Evolutionary conservation across 2,797 vertebrate species (phyloP).

Genomic region (Tinamus major): DNA sequence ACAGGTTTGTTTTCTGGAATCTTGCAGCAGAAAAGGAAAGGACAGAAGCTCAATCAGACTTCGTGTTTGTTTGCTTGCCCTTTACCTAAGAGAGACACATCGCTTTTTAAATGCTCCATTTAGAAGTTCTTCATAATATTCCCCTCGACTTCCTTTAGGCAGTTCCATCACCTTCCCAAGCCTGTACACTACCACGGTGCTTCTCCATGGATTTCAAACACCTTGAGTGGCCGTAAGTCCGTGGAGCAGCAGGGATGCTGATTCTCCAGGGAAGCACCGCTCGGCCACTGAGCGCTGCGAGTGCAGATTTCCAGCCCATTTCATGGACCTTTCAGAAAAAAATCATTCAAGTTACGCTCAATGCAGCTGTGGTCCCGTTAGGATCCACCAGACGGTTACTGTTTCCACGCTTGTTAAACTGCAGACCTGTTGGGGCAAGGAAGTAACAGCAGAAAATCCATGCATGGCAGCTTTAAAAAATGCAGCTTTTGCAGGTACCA

Average conservation of each 20-base stretch:
- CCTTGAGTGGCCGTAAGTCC: not conserved
- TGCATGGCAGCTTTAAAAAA: not conserved
- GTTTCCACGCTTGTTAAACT: not conserved
- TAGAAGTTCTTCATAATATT: not conserved
- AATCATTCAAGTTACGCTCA: not conserved
- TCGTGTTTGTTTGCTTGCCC: not conserved
- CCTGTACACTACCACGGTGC: not conserved
- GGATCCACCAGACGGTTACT: constrained; percentile 5
- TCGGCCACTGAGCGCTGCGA: not conserved
- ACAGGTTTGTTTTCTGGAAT: not conserved
- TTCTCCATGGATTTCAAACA: not conserved
- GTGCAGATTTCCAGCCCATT: not conserved
- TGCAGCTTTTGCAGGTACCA: not conserved
- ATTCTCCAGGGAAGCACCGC: not conserved
- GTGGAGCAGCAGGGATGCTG: not conserved
- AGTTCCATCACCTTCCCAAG: not conserved
- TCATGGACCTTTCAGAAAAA: constrained; percentile 19
- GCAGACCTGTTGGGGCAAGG: not conserved
- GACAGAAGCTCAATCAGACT: not conserved
- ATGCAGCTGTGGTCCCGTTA: constrained; percentile 29
- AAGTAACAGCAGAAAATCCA: not conserved
- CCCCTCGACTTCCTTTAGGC: not conserved
- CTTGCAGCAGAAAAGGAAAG: not conserved
- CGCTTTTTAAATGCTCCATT: not conserved
- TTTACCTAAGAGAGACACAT: not conserved